Evolutionary conservation across 2,113 vertebrate species (phyloP).

Genomic region (Balaeniceps rex): DNA sequence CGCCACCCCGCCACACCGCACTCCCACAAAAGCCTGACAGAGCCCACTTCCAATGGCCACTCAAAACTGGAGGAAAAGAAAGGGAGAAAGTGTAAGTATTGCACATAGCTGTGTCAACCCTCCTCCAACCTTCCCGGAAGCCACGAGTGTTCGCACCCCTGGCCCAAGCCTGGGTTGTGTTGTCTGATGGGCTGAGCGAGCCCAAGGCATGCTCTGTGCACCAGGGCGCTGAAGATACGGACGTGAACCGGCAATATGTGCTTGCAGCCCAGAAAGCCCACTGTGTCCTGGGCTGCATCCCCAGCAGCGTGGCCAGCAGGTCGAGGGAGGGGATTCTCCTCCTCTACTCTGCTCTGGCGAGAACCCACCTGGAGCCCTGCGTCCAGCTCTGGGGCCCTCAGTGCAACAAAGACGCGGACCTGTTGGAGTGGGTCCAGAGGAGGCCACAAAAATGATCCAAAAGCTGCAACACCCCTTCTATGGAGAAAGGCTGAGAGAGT

Average conservation of each 20-base stretch:
- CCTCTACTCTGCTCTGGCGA: not conserved
- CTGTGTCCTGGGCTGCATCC: not conserved
- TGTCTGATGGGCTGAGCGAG: not conserved
- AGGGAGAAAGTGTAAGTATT: too few relatives aligned
- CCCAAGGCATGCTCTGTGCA: not conserved
- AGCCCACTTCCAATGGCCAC: not conserved
- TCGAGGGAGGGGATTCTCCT: not conserved
- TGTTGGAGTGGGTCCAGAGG: not conserved
- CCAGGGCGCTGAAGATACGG: not conserved
- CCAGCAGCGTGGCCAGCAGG: not conserved
- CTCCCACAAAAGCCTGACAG: not conserved
- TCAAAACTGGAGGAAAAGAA: not conserved
- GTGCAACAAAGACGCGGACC: not conserved
- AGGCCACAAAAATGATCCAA: not conserved
- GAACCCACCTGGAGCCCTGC: not conserved
- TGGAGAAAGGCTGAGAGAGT: not conserved
- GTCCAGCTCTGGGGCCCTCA: not conserved
- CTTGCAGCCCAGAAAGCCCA: not conserved
- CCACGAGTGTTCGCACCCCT: not conserved
- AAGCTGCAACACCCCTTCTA: not conserved
- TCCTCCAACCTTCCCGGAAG: not conserved
- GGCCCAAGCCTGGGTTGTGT: not conserved
- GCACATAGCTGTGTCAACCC: not conserved
- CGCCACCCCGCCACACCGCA: not conserved
- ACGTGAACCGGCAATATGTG: rapidly evolving